Evolutionary conservation across 2,888 invertebrate species (phyloP), one percentile per base, ranked within the genome.

Genomic region (Aporophyla nigra): DNA sequence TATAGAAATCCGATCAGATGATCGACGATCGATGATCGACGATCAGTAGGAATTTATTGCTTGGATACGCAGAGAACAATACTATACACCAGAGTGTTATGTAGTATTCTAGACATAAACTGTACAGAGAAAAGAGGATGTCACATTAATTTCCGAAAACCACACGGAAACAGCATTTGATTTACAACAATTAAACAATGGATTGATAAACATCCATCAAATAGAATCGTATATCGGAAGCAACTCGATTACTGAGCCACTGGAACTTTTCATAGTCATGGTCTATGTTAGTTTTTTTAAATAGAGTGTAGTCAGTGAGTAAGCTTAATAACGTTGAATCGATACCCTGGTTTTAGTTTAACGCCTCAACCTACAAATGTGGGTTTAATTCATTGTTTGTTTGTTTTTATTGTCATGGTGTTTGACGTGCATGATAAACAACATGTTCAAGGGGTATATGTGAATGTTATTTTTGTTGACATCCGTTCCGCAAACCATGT

Each of bases 311-410:
- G 10, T 12, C 10, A 46, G 10, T 46, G 58, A 63, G 65, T 58
- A 43, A 77, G 65, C 68, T 71, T 72, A 61, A 71, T 76, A 74
- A 74, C 61, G 49, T 56, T 49, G n/a, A 87, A 87, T 85, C 87
- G 87, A 87, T 87, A 87, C 65, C 88, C 89, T 71, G 85, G 80
- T 87, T 87, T 76, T 59, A 78, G 71, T 78, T 78, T 78, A 74
- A 68, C 51, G 83, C 58, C 69, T 67, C 70, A 74, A 74, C 74
- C 71, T 61, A 74, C 66, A 85, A 82, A 73, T 53, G 40, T 51
- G 43, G 51, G 71, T 56, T 56, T 58, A 43, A 54, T 56, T 68
- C 21, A 71, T 71, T 65, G 83, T 82, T 65, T 83, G 73, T 71
- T 83, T 85, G 74, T 65, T 69, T 67, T 73, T 79, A 71, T 84